These are phyloP conservation scores for Notodonta ziczac DNA, from an alignment of 2,888 invertebrate genomes.

Conservation along the genomic window DNA sequence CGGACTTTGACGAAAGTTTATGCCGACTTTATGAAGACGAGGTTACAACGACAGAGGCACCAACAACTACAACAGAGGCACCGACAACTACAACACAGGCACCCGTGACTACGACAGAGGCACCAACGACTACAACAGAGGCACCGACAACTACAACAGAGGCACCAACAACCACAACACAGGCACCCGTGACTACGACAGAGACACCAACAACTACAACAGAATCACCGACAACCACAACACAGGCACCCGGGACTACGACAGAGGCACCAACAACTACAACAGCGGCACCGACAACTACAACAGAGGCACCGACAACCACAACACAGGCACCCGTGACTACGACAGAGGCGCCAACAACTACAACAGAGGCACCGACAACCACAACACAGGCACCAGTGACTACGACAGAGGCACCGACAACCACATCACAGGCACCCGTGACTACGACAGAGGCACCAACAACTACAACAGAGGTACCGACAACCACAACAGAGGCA, in stretches of 20 bases:
- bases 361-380: too few relatives aligned
- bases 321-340: too few relatives aligned
- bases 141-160: not conserved
- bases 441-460: conserved; percentile 10
- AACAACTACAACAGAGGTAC: conserved; percentile 9
- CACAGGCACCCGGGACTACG: too few relatives aligned
- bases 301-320: too few relatives aligned
- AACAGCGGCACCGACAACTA: too few relatives aligned
- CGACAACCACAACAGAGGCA: conserved; percentile 9
- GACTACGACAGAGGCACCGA: too few relatives aligned
- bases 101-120: conserved; percentile 12
- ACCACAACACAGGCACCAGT: too few relatives aligned
- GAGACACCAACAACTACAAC: conserved; percentile 13
- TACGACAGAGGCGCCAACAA: too few relatives aligned
- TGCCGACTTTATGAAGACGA: conserved; percentile 49
- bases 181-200: conserved; percentile 8
- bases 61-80: conserved; percentile 6
- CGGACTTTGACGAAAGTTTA: conserved; percentile 34
- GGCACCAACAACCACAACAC: conserved; percentile 1
- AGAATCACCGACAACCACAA: not conserved
- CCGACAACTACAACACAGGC: conserved; percentile 12
- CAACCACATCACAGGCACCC: not conserved
- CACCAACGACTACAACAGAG: conserved; percentile 2
- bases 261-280: too few relatives aligned
- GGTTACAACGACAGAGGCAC: conserved; percentile 7